These are phyloP conservation scores for Lampropteryx suffumata DNA, from an alignment of 2,888 invertebrate genomes.

Conservation along the genomic window DNA sequence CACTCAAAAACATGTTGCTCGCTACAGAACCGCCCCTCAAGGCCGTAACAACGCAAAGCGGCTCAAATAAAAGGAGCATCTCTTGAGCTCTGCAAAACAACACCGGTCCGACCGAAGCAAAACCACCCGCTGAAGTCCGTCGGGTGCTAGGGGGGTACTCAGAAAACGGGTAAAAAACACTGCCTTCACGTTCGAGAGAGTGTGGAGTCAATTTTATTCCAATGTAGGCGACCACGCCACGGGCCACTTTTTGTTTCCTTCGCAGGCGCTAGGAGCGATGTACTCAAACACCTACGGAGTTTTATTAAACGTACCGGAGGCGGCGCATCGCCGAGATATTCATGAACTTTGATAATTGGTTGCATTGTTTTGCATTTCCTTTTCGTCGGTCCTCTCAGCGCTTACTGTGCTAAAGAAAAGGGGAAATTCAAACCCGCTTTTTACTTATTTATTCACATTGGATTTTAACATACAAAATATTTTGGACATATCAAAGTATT, in stretches of 20 bases:
- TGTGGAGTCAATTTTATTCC: conserved; percentile 83
- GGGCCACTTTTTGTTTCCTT: conserved; percentile 80
- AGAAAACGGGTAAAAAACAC: conserved; percentile 74
- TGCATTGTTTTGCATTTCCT: conserved; percentile 36
- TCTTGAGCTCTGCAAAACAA: conserved; percentile 82
- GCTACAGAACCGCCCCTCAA: conserved; percentile 72
- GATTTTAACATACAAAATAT: neutral
- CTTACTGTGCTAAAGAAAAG: conserved; percentile 1
- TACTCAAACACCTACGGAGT: conserved; percentile 79
- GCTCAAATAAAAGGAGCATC: conserved; percentile 81
- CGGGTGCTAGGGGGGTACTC: conserved; percentile 54
- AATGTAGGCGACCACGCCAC: conserved; percentile 81
- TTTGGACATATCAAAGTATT: too few species aligned
- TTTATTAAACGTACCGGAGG: conserved; percentile 68
- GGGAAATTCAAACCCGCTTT: conserved; percentile 1
- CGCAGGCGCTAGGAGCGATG: conserved; percentile 77
- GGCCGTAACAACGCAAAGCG: conserved; percentile 75
- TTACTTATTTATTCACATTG: conserved; percentile 1
- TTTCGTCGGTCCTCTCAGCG: conserved; percentile 25
- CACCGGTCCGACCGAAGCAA: conserved; percentile 79
- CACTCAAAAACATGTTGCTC: conserved; percentile 76
- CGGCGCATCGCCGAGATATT: conserved; percentile 32
- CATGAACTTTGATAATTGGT: conserved; percentile 38
- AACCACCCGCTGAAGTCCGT: conserved; percentile 81
- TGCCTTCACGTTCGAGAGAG: conserved; percentile 81